Percentiles rank a stretch among this genome's conserved stretches.
Evolutionary conservation across 2,888 invertebrate species (phyloP).

Genomic region (Tachina grossa): DNA sequence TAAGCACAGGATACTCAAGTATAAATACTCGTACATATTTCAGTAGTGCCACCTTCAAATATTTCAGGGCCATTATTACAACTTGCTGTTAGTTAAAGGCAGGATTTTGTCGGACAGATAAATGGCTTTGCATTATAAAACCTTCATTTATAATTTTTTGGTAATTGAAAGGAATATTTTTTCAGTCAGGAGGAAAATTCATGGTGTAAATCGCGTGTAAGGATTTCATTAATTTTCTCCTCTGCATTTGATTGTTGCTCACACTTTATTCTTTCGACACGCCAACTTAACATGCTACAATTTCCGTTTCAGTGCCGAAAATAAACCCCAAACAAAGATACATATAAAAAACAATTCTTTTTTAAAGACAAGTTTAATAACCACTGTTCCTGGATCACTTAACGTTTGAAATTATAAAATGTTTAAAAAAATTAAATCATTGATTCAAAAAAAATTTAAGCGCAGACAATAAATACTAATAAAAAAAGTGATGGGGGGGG

Average conservation of each 20-base stretch:
- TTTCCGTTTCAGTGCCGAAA: slow-evolving; percentile 18
- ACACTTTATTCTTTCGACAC: not conserved
- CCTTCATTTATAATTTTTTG: too few relatives aligned
- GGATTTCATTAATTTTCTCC: not conserved
- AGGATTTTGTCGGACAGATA: too few relatives aligned
- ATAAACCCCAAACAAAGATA: not conserved
- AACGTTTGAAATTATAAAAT: not conserved
- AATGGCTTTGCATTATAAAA: too few relatives aligned
- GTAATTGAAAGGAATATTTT: not conserved
- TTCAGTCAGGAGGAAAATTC: not conserved
- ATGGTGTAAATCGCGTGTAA: not conserved
- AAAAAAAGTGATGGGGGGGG: too few relatives aligned
- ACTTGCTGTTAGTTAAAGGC: too few relatives aligned
- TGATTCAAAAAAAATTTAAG: too few relatives aligned
- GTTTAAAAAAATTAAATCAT: too few relatives aligned
- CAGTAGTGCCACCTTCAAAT: too few relatives aligned
- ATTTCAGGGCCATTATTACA: too few relatives aligned
- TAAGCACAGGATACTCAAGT: too few relatives aligned
- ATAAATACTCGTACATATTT: too few relatives aligned
- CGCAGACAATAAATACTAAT: too few relatives aligned
- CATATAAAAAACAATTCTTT: slow-evolving; percentile 11
- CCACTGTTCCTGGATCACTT: slow-evolving; percentile 23
- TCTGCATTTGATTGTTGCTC: not conserved
- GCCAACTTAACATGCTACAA: slow-evolving; percentile 12
- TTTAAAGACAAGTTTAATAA: slow-evolving; percentile 55